phyloP scores from a whole-genome alignment of 2,888 invertebrate genomes.

The Clepsis dumicolana region DNA sequence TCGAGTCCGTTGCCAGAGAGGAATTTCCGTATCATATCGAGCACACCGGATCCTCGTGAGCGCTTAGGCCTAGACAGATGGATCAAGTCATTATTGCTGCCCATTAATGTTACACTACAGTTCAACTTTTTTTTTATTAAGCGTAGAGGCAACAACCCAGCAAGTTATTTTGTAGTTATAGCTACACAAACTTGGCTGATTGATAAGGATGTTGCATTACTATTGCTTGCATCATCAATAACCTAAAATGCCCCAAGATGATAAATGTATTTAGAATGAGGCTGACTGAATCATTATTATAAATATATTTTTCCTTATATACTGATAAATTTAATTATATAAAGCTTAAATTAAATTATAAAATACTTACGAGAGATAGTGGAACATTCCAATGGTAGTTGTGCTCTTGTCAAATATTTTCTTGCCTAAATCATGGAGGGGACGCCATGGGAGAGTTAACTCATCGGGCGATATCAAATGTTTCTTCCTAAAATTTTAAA shows the following conservation, averaged over 20 bases:
- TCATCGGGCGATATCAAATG: conserved; percentile 92
- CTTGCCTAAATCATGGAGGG: conserved; percentile 90
- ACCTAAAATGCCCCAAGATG: neutral
- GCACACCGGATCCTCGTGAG: conserved; percentile 62
- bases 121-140: neutral
- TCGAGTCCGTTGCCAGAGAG: conserved; percentile 75
- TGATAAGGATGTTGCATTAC: neutral
- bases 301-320: neutral
- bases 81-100: conserved; percentile 24
- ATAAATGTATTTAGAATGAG: conserved; percentile 1
- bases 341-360: neutral
- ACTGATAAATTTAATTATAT: neutral
- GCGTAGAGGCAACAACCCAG: neutral
- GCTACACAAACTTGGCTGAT: neutral
- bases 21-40: conserved; percentile 76
- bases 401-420: conserved; percentile 86
- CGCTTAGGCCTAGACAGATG: conserved; percentile 71
- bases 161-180: neutral
- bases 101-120: neutral
- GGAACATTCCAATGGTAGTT: conserved; percentile 87
- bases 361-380: conserved; percentile 81
- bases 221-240: neutral
- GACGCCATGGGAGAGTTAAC: conserved; percentile 93
- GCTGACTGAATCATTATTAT: conserved; percentile 7
- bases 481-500: conserved; percentile 87